phyloP scores from a whole-genome alignment of 2,113 vertebrate species.

The Sturnus vulgaris region DNA sequence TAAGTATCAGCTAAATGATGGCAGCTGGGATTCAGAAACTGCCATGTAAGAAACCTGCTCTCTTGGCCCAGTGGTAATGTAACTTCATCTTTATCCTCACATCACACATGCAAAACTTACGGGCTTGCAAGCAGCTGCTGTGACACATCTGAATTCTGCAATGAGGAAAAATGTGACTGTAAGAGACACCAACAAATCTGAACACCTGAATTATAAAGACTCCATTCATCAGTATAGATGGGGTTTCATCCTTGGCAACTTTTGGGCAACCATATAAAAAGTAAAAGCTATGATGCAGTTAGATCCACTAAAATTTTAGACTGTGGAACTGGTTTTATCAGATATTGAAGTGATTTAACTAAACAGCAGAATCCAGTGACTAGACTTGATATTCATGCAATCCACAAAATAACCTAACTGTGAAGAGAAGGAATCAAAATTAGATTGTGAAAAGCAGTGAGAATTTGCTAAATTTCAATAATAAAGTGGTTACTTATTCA shows the following conservation, averaged over 20 bases:
- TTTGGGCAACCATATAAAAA: slow-evolving; percentile 64
- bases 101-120: slow-evolving; percentile 9
- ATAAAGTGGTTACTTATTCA: neutral
- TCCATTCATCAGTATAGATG: slow-evolving; percentile 68
- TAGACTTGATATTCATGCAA: neutral
- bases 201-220: slow-evolving; percentile 77
- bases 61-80: neutral
- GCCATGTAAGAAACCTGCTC: neutral
- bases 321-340: neutral
- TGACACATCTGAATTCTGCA: slow-evolving; percentile 61
- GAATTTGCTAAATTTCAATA: neutral
- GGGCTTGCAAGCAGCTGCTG: slow-evolving; percentile 63
- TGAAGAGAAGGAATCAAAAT: neutral
- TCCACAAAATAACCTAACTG: neutral
- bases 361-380: neutral
- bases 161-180: slow-evolving; percentile 71
- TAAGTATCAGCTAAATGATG: neutral
- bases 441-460: neutral
- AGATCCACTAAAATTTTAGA: neutral
- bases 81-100: neutral
- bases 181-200: slow-evolving; percentile 73
- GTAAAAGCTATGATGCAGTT: neutral
- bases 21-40: neutral
- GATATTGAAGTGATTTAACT: neutral
- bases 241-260: slow-evolving; percentile 63